Percentiles rank a stretch among this genome's conserved stretches.
Conservation (phyloP, 2,888 invertebrate species). For the Drosophila nigricruria region DNA sequence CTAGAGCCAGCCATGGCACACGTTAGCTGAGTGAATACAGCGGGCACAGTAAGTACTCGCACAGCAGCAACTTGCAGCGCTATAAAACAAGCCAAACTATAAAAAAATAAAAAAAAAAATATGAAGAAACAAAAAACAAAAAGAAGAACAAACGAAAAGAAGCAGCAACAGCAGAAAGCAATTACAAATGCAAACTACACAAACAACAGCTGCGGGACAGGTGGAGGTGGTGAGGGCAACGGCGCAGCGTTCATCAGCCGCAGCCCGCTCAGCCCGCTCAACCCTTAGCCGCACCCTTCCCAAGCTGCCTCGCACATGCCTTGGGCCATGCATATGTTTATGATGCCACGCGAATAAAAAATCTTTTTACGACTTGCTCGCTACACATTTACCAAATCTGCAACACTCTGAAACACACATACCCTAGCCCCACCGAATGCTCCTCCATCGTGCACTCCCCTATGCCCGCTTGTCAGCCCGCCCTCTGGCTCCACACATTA, state of each 20-base stretch:
- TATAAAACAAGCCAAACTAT: conserved; percentile 64
- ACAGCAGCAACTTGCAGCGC: conserved; percentile 61
- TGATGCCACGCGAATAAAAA: conserved; percentile 67
- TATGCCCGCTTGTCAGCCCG: background rate
- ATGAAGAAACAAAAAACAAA: conserved; percentile 29
- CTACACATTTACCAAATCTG: conserved; percentile 44
- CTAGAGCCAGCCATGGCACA: conserved; percentile 3
- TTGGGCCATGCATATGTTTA: conserved; percentile 67
- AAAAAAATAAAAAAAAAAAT: conserved; percentile 40
- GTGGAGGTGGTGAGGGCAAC: background rate
- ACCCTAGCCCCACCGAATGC: background rate
- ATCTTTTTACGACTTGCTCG: conserved; percentile 69
- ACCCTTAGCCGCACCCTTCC: no score
- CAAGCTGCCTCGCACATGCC: no score
- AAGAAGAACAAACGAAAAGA: conserved; percentile 17
- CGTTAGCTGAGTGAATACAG: conserved; percentile 14
- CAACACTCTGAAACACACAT: conserved; percentile 11
- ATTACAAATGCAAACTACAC: conserved; percentile 74
- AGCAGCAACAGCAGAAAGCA: conserved; percentile 56
- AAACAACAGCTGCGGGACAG: conserved; percentile 58
- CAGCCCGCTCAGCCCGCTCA: background rate
- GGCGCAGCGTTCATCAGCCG: conserved; percentile 15
- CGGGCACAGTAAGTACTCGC: conserved; percentile 29
- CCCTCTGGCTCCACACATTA: conserved; percentile 24
- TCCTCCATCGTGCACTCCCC: background rate